Evolutionary conservation across 2,797 vertebrate genomes (phyloP).

Genomic region (Tolypeutes matacus): DNA sequence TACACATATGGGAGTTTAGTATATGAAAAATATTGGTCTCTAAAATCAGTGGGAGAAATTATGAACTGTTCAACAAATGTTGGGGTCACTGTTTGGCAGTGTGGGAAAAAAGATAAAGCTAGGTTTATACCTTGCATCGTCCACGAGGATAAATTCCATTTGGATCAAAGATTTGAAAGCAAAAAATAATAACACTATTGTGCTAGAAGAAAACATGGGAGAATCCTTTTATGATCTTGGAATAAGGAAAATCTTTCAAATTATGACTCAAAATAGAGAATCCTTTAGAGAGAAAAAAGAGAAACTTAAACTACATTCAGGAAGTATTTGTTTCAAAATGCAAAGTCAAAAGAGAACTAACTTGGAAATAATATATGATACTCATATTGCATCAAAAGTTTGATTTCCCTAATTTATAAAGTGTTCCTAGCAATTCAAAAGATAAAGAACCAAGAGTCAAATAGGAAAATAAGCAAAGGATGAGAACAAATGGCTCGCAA

Average conservation of each 20-base stretch:
- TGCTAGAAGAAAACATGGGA: constrained; percentile 59
- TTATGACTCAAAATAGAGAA: constrained; percentile 40
- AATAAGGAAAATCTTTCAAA: constrained; percentile 40
- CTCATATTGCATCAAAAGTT: neutral
- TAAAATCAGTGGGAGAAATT: constrained; percentile 59
- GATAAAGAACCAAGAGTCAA: constrained; percentile 38
- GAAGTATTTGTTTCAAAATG: constrained; percentile 35
- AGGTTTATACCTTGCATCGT: neutral
- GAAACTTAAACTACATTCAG: constrained; percentile 12
- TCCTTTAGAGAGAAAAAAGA: neutral
- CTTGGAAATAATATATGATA: constrained; percentile 16
- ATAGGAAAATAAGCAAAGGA: neutral
- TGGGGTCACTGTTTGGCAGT: constrained; percentile 53
- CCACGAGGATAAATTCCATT: constrained; percentile 47
- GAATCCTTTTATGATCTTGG: constrained; percentile 17
- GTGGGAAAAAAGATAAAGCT: constrained; percentile 63
- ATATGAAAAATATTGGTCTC: constrained; percentile 27
- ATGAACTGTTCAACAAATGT: constrained; percentile 64
- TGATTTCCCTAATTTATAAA: constrained; percentile 27
- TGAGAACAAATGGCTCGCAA: neutral
- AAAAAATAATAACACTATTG: constrained; percentile 49
- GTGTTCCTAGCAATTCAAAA: neutral
- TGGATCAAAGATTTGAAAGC: constrained; percentile 34
- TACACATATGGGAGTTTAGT: constrained; percentile 1
- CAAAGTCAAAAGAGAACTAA: constrained; percentile 10